These are phyloP conservation scores for Coptodon rendalli DNA, from an alignment of 2,113 vertebrate species.

Conservation along the genomic window DNA sequence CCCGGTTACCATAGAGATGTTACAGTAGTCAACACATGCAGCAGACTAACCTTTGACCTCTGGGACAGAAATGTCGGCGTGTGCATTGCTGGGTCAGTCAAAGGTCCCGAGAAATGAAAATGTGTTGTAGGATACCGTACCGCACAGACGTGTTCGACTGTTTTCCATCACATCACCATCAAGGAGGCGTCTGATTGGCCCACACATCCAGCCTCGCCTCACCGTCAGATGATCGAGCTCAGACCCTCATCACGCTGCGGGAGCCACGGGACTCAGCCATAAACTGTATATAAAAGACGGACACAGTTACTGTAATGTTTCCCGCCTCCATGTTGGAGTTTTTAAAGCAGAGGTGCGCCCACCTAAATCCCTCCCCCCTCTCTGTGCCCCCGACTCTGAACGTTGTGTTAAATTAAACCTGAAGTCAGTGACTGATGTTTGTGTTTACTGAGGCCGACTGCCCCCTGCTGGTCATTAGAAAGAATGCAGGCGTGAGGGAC, in stretches of 20 bases:
- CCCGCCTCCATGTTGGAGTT: neutral
- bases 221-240: rapidly evolving
- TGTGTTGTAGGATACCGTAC: neutral
- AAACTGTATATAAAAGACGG: neutral
- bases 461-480: neutral
- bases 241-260: neutral
- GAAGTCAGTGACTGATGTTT: neutral
- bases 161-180: neutral
- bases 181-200: neutral
- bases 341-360: rapidly evolving
- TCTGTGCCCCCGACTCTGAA: neutral
- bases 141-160: neutral
- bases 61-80: neutral
- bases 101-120: neutral
- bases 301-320: neutral
- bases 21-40: constrained; percentile 1
- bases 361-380: neutral
- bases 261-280: neutral
- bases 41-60: constrained; percentile 6
- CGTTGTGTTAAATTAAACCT: neutral
- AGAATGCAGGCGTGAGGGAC: neutral
- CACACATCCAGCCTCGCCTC: neutral
- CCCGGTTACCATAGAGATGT: constrained; percentile 19
- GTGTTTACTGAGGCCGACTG: neutral
- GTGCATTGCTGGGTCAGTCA: neutral